Percentiles rank a stretch among this genome's conserved stretches.
Conservation (phyloP, 2,888 invertebrate genomes). For the Ophion obscuratus region DNA sequence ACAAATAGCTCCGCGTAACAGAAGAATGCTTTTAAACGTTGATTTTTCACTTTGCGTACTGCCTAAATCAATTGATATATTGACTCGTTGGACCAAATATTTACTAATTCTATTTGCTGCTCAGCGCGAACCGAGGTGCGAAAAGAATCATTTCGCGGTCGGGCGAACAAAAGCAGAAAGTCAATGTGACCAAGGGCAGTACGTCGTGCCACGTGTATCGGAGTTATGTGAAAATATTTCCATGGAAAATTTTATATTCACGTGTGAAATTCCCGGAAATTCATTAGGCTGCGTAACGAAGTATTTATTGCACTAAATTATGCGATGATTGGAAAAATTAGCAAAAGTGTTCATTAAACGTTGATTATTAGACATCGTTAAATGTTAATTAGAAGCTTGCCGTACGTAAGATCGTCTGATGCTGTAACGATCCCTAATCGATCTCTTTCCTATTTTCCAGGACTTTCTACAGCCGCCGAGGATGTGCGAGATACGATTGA, state of each 20-base stretch:
- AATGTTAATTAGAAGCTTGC: conserved; percentile 2
- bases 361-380: conserved; percentile 4
- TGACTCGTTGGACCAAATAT: background rate
- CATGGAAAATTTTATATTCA: background rate
- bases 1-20: background rate
- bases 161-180: background rate
- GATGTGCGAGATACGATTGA: conserved; percentile 77
- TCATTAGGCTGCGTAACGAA: background rate
- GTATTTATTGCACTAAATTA: background rate
- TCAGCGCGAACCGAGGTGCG: background rate
- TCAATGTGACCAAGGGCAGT: background rate
- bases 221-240: background rate
- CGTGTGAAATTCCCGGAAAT: background rate
- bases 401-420: background rate
- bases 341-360: background rate
- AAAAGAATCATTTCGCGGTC: background rate
- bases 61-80: background rate
- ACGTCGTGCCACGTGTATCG: background rate
- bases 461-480: conserved; percentile 79
- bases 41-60: background rate
- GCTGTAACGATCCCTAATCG: conserved; percentile 10
- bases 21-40: background rate
- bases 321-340: background rate
- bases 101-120: background rate
- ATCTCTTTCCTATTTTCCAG: conserved; percentile 73